Evolutionary conservation across 2,113 vertebrate species (phyloP), one percentile per base, ranked within the genome.

Genomic region (Tyrannus savana): DNA sequence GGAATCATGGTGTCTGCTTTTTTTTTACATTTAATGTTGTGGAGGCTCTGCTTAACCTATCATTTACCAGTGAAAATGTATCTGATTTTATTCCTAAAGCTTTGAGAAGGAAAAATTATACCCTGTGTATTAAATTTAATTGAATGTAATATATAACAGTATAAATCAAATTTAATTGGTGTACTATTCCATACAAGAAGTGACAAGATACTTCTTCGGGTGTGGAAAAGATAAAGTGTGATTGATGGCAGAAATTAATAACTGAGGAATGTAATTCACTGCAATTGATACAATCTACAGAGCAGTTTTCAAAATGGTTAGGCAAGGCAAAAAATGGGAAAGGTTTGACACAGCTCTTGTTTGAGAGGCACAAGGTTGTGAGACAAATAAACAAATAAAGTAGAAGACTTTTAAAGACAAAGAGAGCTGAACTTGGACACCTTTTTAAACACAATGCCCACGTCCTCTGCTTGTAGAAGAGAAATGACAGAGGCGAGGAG

Each of bases 171-270:
- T 89, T 87, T 92, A 96, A 93, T 97, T 91, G 91, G 56, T 86
- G 41, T 67, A 59, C 47, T 88, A 55, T 88, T 92, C 50, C 68
- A 89, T 88, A 83, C n/a, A 83, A 89, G 39, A 96, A 94, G 60
- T 94, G 93, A 96, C 92, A 97, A 94, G 92, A 75, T 86, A 85
- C 41, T 96, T 93, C 72, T 96, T 92, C 87, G 91, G 77, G 75
- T 84, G 76, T 89, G 74, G 47, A 74, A 85, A 88, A 95, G 91
- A 96, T 93, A 89, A 94, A 93, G 85, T 60, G 28, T 96, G 89
- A 97, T 95, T 96, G 96, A 97, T 95, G 79, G 89, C 87, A 95
- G 72, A 94, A 96, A 95, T 95, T 95, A 97, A 94, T 96, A 97
- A 88, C 58, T 94, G 87, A 91, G 81, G 16, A 83, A 87, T 72